These are phyloP conservation scores for Stenotaenia linearis DNA, from an alignment of 2,888 invertebrate genomes.

Conservation along the genomic window DNA sequence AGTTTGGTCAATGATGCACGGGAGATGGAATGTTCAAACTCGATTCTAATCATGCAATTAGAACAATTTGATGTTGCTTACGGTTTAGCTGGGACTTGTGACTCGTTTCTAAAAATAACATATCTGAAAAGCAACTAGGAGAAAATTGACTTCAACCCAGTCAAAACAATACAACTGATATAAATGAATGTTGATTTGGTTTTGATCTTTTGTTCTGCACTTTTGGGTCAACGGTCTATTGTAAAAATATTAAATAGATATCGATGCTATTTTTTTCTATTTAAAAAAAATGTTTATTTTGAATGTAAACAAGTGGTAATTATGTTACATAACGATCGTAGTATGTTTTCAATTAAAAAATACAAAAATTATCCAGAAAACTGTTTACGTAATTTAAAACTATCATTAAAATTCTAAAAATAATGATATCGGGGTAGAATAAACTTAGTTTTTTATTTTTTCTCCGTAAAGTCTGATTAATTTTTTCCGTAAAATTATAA, in stretches of 20 bases:
- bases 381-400: no score
- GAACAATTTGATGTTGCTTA: not conserved
- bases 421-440: no score
- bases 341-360: no score
- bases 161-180: conserved; percentile 23
- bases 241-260: not conserved
- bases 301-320: not conserved
- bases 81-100: not conserved
- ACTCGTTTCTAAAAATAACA: not conserved
- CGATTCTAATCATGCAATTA: not conserved
- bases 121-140: not conserved
- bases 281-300: not conserved
- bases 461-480: no score
- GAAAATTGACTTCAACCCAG: not conserved
- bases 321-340: not conserved
- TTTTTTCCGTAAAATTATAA: no score
- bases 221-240: not conserved
- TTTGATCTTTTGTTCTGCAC: not conserved
- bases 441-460: no score
- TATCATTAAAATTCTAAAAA: no score
- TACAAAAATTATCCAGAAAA: no score
- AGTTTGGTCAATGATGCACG: not conserved
- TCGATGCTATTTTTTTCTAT: no score
- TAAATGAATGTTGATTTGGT: not conserved
- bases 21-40: not conserved